Base-by-base conservation (phyloP, 2,888 invertebrate species). In the Drosophila prolongata region DNA sequence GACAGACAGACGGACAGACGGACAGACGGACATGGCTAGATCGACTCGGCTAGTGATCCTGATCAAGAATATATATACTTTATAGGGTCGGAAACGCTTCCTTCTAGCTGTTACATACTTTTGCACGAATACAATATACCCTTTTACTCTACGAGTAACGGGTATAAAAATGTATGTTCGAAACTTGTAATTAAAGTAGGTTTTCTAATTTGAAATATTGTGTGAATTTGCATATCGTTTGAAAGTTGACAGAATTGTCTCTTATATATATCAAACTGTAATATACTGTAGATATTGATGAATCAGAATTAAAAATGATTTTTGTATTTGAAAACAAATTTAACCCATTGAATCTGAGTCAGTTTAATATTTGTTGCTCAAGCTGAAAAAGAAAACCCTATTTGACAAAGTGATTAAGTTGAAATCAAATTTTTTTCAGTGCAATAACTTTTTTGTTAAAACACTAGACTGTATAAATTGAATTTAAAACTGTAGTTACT, bases 401-500 rank as follows among this genome's bases (percentile, higher is more conserved):
- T 3, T 3, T 19, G 6, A 19, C 19, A 19, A 19, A 19, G 19
- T 19, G 19, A 19, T 16, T 16, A 16, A 16, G 16, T 16, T 16
- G 16, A 16, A 16, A 16, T 16, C 16, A 16, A 16, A 1, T 16
- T 16, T 16, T 27, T 35, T 16, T 8, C 38, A 46, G 35, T 37
- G 34, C 47, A 16, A 42, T 62, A 4, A 44, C 16, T n/a, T 13
- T 35, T 40, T 30, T 19, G 5, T 37, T 42, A 49, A 16, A 35
- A 24, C 3, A 24, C 24, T 24, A 3, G n/a, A 14, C 27, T 50
- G 61, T 62, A n/a, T 16, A 62, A 62, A 35, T 60, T 60, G 34
- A 6, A 42, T 42, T 60, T 16, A 5, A 9, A 35, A 35, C 14
- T n/a, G 8, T 3, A 34, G 10, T 16, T 49, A 5, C 9, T 2